A percentile compares a stretch with the other conserved stretches of the same genome.
Evolutionary conservation across 2,797 vertebrate species (phyloP).

Genomic region (Lithobates sylvaticus): DNA sequence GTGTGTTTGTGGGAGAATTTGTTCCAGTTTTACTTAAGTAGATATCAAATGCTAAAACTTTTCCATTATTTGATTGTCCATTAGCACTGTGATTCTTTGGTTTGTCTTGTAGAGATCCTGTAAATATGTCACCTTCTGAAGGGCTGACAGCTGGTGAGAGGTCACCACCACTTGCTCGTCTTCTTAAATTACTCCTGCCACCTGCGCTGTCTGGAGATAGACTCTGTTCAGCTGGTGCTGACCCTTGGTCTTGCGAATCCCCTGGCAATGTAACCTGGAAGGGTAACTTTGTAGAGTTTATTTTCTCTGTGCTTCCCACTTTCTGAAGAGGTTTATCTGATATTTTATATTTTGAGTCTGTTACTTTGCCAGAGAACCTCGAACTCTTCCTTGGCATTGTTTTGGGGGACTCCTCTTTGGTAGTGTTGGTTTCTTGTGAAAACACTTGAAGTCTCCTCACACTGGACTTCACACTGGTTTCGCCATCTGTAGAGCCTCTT

Average conservation of each 20-base stretch:
- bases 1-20: constrained; percentile 47
- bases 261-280: not conserved
- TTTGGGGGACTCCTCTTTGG: constrained; percentile 53
- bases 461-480: not conserved
- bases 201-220: not conserved
- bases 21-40: constrained; percentile 76
- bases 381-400: constrained; percentile 17
- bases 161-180: not conserved
- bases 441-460: constrained; percentile 25
- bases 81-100: constrained; percentile 51
- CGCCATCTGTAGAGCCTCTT: constrained; percentile 26
- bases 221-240: not conserved
- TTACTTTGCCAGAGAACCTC: constrained; percentile 35
- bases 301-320: constrained; percentile 21
- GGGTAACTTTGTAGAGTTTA: constrained; percentile 15
- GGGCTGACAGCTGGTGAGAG: not conserved
- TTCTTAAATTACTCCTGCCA: constrained; percentile 19
- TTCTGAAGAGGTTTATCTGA: constrained; percentile 26
- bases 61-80: constrained; percentile 56
- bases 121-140: constrained; percentile 8
- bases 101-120: not conserved
- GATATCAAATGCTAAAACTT: constrained; percentile 78
- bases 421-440: constrained; percentile 41
- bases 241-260: not conserved
- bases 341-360: constrained; percentile 35